Evolutionary conservation across 92 coral and sea anemone genomes (phyloP).

Genomic region (Virgularia gustaviana): DNA sequence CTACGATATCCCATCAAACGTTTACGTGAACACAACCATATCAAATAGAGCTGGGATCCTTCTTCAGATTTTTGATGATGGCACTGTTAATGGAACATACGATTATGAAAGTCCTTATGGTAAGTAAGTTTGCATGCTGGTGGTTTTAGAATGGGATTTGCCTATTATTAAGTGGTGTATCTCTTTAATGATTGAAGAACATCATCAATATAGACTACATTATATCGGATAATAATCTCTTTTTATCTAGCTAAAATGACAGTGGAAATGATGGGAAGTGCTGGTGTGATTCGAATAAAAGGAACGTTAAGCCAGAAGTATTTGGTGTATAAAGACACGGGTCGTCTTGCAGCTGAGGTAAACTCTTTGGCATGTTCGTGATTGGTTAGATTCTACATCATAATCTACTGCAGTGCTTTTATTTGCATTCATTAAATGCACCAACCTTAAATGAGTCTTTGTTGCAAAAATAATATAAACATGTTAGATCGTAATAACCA

Average conservation of each 20-base stretch:
- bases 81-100: slow-evolving; percentile 28
- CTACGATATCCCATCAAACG: slow-evolving; percentile 4
- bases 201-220: too few relatives aligned
- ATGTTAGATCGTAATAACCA: too few relatives aligned
- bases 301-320: slow-evolving; percentile 12
- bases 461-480: too few relatives aligned
- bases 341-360: slow-evolving; percentile 21
- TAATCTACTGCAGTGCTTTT: too few relatives aligned
- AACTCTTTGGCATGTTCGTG: not conserved
- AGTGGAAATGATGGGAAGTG: not conserved
- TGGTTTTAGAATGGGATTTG: too few relatives aligned
- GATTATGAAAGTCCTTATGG: slow-evolving; percentile 21
- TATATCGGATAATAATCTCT: too few relatives aligned
- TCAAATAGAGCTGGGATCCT: not conserved
- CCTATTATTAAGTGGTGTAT: too few relatives aligned
- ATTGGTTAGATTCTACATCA: too few relatives aligned
- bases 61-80: slow-evolving; percentile 30
- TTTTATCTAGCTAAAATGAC: slow-evolving; percentile 5
- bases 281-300: not conserved
- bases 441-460: too few relatives aligned
- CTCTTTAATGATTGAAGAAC: too few relatives aligned
- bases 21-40: not conserved
- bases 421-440: too few relatives aligned
- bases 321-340: slow-evolving; percentile 18
- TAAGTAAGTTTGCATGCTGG: slow-evolving; percentile 1